Base-by-base conservation (phyloP, 2,797 vertebrate species). In the Lagothrix lagotricha region DNA sequence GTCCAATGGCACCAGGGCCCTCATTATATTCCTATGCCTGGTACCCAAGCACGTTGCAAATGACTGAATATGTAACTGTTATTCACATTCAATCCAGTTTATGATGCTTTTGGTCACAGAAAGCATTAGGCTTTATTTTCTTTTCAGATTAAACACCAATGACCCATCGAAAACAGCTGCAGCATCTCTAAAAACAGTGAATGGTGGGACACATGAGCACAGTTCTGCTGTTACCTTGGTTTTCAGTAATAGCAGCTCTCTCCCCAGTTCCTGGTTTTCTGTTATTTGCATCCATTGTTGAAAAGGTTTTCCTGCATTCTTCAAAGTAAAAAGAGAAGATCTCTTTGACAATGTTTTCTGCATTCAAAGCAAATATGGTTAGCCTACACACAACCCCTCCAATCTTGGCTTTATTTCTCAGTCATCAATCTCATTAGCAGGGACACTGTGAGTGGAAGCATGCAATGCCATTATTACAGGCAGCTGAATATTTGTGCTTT, bases 401-500 rank as follows among this genome's bases (percentile, higher is more conserved):
- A 76, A 85, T 96, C 58, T 54, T 3, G 22, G 26, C 64, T n/a
- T 93, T 83, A 67, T 70, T 44, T 96, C 89, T 93, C 95, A 87
- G 97, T 93, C 95, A 94, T 91, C 72, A 94, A 93, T 89, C 22
- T 33, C 75, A 72, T 97, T 96, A 97, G 39, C 7, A 9, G 77
- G 90, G 92, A 91, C 52, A 67, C 20, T 52, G 14, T 90, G 88
- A 96, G 30, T 33, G 80, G 90, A 91, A 96, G 50, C 39, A 44
- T 93, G 73, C 26, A 77, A 70, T 82, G 93, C 58, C 92, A 97
- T 98, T 95, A 94, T 33, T 82, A 80, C 14, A 98, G 89, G 39
- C 46, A 83, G 82, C 75, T 88, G 83, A 87, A 94, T 82, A 86
- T 90, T 96, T 76, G 33, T 88, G 75, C 90, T 98, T 97, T 96